Base-by-base conservation (phyloP, 1,140 invertebrate species). In the Ceratina calcarata region DNA sequence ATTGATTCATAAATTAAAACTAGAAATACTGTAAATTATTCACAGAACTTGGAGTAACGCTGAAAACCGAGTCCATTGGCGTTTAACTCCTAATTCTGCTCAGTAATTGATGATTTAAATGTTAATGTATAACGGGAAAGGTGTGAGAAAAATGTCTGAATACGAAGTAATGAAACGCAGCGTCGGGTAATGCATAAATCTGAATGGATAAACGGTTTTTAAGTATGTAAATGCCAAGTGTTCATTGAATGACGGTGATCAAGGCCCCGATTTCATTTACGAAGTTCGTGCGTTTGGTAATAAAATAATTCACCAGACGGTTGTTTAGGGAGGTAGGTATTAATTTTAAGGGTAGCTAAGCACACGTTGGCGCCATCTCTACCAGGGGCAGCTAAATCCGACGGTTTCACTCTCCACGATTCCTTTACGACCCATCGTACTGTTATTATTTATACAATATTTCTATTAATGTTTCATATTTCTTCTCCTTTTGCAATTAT, bases 331-430 rank as follows among this genome's bases (percentile, higher is more conserved):
- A 18, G 51, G 20, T 62, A 53, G 55, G 22, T n/a, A 57, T 57
- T 55, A 57, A 57, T 22, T 27, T 22, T 55, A 16, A 2, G 49
- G 60, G 49, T 72, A 15, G 49, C 32, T 72, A 27, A n/a, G 60
- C 27, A 64, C 18, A 72, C 22, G 12, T 65, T 78, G 60, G 76
- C 76, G 76, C 76, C 76, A 78, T 78, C 76, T 78, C 58, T 78
- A 8, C 8, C 0, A 13, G 13, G 22, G 1, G 16, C 18, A 3
- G 0, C 7, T 13, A 78, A 78, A 78, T 64, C 37, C 10, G 3
- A 45, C 37, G 3, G 37, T 6, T 45, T 8, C 37, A 10, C 0
- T 45, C 37, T 10, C 10, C 37, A 45, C 37, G 27, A 32, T 32
- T 32, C 27, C 27, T 32, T 32, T 32, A 32, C 27, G 27, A 32